phyloP scores from a whole-genome alignment of 2,888 invertebrate genomes.

The Protonemura montana region DNA sequence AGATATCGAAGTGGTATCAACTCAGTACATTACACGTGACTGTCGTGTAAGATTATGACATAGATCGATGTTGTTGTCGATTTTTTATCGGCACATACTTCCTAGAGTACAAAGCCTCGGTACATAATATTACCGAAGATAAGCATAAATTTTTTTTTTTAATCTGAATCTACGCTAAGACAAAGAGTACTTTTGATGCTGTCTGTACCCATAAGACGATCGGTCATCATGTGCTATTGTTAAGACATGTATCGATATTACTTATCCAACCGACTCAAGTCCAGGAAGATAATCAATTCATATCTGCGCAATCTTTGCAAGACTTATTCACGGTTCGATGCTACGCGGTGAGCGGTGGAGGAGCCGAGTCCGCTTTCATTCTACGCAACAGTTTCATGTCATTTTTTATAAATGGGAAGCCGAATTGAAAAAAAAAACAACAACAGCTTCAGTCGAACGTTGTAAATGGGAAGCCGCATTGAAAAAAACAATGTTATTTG shows the following conservation, averaged over 20 bases:
- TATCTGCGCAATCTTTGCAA: not conserved
- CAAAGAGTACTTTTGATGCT: not conserved
- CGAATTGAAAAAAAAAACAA: not conserved
- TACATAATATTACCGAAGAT: not conserved
- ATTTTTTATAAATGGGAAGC: too few relatives aligned
- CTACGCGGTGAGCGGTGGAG: not conserved
- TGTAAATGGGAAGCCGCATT: not conserved
- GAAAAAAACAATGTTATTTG: not conserved
- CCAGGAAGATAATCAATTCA: not conserved
- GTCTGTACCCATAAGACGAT: not conserved
- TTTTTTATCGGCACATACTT: not conserved
- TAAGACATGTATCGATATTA: not conserved
- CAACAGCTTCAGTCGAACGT: not conserved
- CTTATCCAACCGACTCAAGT: not conserved
- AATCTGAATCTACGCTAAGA: not conserved
- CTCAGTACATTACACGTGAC: not conserved
- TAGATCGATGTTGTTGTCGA: not conserved
- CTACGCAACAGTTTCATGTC: too few relatives aligned
- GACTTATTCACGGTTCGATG: not conserved
- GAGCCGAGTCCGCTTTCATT: not conserved
- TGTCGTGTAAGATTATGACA: not conserved
- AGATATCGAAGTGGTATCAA: not conserved
- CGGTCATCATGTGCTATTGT: not conserved
- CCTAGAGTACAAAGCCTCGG: not conserved
- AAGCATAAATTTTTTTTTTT: not conserved